Percentiles rank a stretch among this genome's conserved stretches.
Conservation (phyloP, 2,797 vertebrate species). For the Kryptolebias ocellatus region DNA sequence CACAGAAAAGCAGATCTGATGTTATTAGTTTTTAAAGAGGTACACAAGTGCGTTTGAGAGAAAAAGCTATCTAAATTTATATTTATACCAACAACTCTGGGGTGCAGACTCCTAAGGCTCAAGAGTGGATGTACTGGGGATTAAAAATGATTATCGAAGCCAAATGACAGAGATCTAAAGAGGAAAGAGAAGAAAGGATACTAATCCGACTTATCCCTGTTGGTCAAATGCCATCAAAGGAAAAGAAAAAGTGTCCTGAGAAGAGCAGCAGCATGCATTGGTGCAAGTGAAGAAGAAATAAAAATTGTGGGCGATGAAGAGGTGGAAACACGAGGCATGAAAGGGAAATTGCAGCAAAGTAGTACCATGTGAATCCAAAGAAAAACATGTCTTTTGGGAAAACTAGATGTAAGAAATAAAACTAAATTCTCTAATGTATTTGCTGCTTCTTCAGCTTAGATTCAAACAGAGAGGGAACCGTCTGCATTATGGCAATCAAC, state of each 20-base stretch:
- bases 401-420: slow-evolving; percentile 20
- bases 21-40: slow-evolving; percentile 33
- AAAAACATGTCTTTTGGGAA: slow-evolving; percentile 35
- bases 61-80: slow-evolving; percentile 25
- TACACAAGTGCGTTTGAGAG: slow-evolving; percentile 6
- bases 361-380: slow-evolving; percentile 46
- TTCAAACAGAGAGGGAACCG: slow-evolving; percentile 20
- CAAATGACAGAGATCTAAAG: slow-evolving; percentile 31
- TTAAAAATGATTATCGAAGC: slow-evolving; percentile 41
- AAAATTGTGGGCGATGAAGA: slow-evolving; percentile 60
- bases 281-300: slow-evolving; percentile 39
- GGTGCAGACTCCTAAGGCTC: slow-evolving; percentile 22
- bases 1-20: slow-evolving; percentile 16
- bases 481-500: slow-evolving; percentile 28
- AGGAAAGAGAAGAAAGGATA: slow-evolving; percentile 9
- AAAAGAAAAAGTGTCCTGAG: slow-evolving; percentile 36
- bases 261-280: slow-evolving; percentile 26
- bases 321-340: slow-evolving; percentile 48
- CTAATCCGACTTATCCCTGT: slow-evolving; percentile 26
- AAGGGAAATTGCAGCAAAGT: slow-evolving; percentile 46
- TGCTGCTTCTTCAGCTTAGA: slow-evolving; percentile 23
- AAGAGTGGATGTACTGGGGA: slow-evolving; percentile 22
- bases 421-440: not conserved
- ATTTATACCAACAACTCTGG: slow-evolving; percentile 30
- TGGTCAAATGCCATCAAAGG: slow-evolving; percentile 42